phyloP scores from a whole-genome alignment of 2,113 vertebrate species.

The Noturus placidus region DNA sequence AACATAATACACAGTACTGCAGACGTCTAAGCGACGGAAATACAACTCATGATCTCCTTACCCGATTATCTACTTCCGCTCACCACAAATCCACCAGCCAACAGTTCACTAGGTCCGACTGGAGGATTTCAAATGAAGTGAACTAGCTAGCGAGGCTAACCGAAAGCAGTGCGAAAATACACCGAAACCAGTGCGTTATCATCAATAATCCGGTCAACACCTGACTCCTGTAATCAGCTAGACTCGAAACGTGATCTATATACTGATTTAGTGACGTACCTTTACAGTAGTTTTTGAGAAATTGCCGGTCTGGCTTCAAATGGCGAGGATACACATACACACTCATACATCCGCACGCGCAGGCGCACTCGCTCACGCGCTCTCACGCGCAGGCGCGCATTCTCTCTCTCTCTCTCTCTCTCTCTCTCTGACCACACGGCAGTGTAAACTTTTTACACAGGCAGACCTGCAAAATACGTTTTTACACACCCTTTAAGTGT shows the following conservation, averaged over 20 bases:
- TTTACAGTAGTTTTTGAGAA: background rate
- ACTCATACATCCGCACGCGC: background rate
- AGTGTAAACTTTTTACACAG: background rate
- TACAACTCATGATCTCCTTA: background rate
- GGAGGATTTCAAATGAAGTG: too few species aligned
- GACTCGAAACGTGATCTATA: fast-evolving
- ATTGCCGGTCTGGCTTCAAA: constrained; percentile 1
- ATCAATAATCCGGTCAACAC: background rate
- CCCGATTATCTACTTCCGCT: background rate
- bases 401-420: too few species aligned
- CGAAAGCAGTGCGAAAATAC: too few species aligned
- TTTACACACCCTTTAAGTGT: background rate
- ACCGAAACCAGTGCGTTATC: background rate
- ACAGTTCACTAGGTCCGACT: background rate
- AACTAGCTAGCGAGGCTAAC: background rate
- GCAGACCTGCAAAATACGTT: background rate
- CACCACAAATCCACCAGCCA: background rate
- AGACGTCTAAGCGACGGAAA: background rate
- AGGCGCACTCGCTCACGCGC: too few species aligned
- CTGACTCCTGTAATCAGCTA: background rate
- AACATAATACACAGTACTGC: background rate
- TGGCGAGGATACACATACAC: background rate
- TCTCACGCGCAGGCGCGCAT: too few species aligned
- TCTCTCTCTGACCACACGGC: background rate
- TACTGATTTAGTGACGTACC: background rate